These are phyloP conservation scores for Vesta saturnalis DNA, from an alignment of 2,888 invertebrate genomes.

Conservation along the genomic window DNA sequence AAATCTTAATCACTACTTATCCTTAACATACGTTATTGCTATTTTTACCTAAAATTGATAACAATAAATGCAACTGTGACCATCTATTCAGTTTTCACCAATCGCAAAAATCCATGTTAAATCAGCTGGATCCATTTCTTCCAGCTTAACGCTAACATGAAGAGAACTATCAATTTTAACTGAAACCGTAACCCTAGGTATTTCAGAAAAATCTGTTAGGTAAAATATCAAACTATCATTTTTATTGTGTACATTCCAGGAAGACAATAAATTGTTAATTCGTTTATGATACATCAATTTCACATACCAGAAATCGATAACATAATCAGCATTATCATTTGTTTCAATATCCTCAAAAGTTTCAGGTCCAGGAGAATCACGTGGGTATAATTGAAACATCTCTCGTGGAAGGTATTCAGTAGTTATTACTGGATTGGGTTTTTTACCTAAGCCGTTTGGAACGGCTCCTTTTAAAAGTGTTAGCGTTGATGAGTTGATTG, in stretches of 20 bases:
- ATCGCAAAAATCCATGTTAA: slow-evolving; percentile 37
- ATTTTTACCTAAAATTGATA: too few relatives aligned
- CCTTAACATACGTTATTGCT: too few relatives aligned
- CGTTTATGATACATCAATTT: slow-evolving; percentile 15
- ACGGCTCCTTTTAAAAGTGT: neutral
- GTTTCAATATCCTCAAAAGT: slow-evolving; percentile 30
- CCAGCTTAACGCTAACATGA: slow-evolving; percentile 21
- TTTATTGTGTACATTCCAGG: slow-evolving; percentile 17
- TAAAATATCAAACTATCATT: slow-evolving; percentile 25
- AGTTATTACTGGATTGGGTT: neutral
- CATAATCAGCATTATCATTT: slow-evolving; percentile 23
- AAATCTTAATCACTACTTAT: too few relatives aligned
- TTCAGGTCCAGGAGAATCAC: slow-evolving; percentile 22
- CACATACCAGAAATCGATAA: slow-evolving; percentile 29
- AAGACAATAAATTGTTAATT: slow-evolving; percentile 4
- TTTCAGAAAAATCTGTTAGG: slow-evolving; percentile 20
- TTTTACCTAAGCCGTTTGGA: neutral
- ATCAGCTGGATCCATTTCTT: slow-evolving; percentile 34
- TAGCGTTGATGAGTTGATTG: neutral
- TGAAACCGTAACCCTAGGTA: slow-evolving; percentile 24
- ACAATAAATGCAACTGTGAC: too few relatives aligned
- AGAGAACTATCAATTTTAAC: slow-evolving; percentile 29
- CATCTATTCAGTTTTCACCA: slow-evolving; percentile 30
- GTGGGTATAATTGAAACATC: slow-evolving; percentile 19
- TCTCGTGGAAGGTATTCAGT: neutral